These are phyloP conservation scores for Crotophaga sulcirostris DNA, from an alignment of 2,113 vertebrate genomes.

Conservation along the genomic window DNA sequence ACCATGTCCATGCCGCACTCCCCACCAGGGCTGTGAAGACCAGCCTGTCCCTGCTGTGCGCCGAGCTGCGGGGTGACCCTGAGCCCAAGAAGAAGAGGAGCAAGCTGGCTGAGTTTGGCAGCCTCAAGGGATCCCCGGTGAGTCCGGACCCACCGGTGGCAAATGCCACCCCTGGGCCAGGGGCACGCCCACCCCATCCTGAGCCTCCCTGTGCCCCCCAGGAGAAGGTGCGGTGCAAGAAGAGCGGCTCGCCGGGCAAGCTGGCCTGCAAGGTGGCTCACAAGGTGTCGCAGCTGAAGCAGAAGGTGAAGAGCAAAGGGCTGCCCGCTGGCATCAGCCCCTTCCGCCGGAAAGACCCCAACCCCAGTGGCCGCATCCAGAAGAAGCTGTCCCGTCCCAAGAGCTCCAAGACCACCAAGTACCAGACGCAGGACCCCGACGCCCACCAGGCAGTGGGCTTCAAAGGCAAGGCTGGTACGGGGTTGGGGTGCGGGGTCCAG, in stretches of 20 bases:
- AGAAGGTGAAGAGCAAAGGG: conserved; percentile 83
- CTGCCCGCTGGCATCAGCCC: conserved; percentile 73
- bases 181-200: accelerated
- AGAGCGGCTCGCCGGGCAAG: conserved; percentile 67
- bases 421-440: conserved; percentile 71
- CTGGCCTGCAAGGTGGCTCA: conserved; percentile 78
- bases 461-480: not conserved
- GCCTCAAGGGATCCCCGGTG: conserved; percentile 58
- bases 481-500: not conserved
- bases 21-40: conserved; percentile 81
- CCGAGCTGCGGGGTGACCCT: conserved; percentile 78
- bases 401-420: conserved; percentile 69
- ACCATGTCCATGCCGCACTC: conserved; percentile 11
- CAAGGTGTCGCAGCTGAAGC: conserved; percentile 84
- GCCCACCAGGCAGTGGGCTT: conserved; percentile 31
- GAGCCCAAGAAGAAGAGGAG: conserved; percentile 85
- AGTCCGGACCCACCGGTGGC: accelerated
- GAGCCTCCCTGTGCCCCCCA: not conserved
- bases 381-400: conserved; percentile 83
- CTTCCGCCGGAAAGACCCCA: conserved; percentile 81
- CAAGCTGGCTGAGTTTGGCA: conserved; percentile 80
- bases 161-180: accelerated
- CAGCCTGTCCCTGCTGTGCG: conserved; percentile 83
- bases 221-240: conserved; percentile 82
- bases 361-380: conserved; percentile 71